Evolutionary conservation across 2,888 invertebrate genomes (phyloP).

Genomic region (Plemyria rubiginata): DNA sequence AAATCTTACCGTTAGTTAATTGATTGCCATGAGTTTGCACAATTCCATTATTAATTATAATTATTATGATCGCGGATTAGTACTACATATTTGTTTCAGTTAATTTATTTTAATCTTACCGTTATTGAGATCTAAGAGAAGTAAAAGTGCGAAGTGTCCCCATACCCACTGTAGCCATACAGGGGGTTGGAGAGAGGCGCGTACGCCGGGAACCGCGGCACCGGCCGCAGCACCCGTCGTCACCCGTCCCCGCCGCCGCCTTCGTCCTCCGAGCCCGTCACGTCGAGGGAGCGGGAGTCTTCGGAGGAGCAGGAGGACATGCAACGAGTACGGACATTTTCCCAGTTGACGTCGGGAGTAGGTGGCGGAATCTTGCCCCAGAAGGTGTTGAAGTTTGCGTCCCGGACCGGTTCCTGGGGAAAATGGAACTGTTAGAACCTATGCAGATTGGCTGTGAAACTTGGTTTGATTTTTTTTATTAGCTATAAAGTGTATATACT

Average conservation of each 20-base stretch:
- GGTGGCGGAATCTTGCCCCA: constrained; percentile 77
- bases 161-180: constrained; percentile 64
- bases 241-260: constrained; percentile 71
- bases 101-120: no score
- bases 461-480: no score
- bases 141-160: constrained; percentile 64
- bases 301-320: constrained; percentile 77
- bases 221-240: constrained; percentile 81
- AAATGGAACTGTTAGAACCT: constrained; percentile 7
- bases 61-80: no score
- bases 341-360: constrained; percentile 68
- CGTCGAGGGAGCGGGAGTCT: constrained; percentile 79
- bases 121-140: constrained; percentile 59
- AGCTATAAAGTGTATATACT: no score
- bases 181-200: constrained; percentile 56
- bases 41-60: no score
- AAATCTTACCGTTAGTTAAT: no score
- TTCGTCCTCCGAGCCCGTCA: constrained; percentile 82
- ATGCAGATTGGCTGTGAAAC: no score
- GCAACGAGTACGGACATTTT: constrained; percentile 63
- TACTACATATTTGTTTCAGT: no score
- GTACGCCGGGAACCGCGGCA: constrained; percentile 78
- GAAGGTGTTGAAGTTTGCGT: constrained; percentile 76
- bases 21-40: no score
- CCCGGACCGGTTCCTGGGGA: constrained; percentile 67